A percentile compares a stretch with the other conserved stretches of the same genome.
phyloP scores from a whole-genome alignment of 2,113 vertebrate genomes.

The Edolisoma coerulescens region DNA sequence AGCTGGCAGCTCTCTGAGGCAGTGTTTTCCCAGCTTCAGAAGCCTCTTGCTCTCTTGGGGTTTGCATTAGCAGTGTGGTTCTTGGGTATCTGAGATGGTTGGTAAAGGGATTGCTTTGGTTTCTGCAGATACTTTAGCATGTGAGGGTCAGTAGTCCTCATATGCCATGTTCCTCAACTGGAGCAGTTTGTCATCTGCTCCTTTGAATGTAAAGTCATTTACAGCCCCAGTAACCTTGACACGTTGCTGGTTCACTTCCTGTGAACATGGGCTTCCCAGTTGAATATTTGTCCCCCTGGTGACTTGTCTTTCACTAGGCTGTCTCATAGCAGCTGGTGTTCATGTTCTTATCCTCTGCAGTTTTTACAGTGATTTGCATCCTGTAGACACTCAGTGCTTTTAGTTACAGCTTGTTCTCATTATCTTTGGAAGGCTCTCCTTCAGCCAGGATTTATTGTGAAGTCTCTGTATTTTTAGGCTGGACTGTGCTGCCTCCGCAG shows the following conservation, averaged over 20 bases:
- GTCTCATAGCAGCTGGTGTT: slow-evolving; percentile 30
- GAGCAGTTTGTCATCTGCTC: not conserved
- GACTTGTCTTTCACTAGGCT: not conserved
- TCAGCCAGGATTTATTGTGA: slow-evolving; percentile 69
- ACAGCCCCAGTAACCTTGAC: not conserved
- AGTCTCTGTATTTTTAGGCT: slow-evolving; percentile 71
- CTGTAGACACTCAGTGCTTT: not conserved
- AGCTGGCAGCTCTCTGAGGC: not conserved
- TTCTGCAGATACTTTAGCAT: not conserved
- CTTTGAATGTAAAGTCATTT: not conserved
- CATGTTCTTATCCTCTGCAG: slow-evolving; percentile 12
- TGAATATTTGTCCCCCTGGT: not conserved
- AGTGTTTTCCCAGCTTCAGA: not conserved
- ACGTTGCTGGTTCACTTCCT: not conserved
- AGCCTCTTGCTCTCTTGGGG: not conserved
- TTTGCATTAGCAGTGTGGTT: not conserved
- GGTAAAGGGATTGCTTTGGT: not conserved
- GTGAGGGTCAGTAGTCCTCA: not conserved
- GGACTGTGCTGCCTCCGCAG: slow-evolving; percentile 69
- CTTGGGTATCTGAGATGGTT: not conserved
- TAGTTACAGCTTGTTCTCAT: slow-evolving; percentile 63
- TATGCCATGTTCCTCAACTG: not conserved
- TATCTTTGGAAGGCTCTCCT: slow-evolving; percentile 52
- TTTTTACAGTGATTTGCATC: slow-evolving; percentile 48
- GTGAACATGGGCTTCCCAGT: not conserved